Evolutionary conservation across 2,113 vertebrate genomes (phyloP), one percentile per base, ranked within the genome.

Genomic region (Pagrus major): DNA sequence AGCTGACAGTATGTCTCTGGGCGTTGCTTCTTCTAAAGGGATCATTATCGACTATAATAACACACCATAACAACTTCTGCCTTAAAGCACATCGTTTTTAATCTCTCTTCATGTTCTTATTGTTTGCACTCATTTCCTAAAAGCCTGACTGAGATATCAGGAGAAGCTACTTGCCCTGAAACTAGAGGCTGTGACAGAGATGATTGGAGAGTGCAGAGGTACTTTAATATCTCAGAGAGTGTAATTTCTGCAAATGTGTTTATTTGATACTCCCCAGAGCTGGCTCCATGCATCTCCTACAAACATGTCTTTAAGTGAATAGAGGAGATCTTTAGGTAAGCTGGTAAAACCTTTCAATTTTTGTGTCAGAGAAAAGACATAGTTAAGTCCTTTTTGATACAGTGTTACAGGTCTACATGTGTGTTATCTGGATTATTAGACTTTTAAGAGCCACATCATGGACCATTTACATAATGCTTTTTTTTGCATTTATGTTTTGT

Each of bases 1-100:
- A 54, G 37, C 11, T 21, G 35, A 44, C 33, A 18, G 15, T 14
- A 2, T 42, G 35, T 11, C 20, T 20, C 7, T 18, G 27, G 14
- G 20, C 14, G 11, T 35, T 10, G 20, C 27, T 20, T 33, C 0
- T 59, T 74, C 21, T 25, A 85, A 81, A 89, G 75, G 79, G 73
- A 73, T 75, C 49, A 37, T 21, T n/a, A 16, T 7, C 31, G 25
- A 54, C 29, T 65, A 29, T 14, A 25, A 71, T 46, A 1, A 21
- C 23, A 29, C 1, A 2, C 31, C 29, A 35, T 29, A 9, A 23
- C 49, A 44, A 71, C 39, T 44, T 54, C 58, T 83, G 86, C 88
- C 73, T 90, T 88, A 88, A 80, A 25, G 31, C 39, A 29, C 47
- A 21, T 65, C 16, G 29, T 56, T 33, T 49, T 41, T 2, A 52